Evolutionary conservation across 2,888 invertebrate species (phyloP), one percentile per base, ranked within the genome.

Genomic region (Strigamia maritima): DNA sequence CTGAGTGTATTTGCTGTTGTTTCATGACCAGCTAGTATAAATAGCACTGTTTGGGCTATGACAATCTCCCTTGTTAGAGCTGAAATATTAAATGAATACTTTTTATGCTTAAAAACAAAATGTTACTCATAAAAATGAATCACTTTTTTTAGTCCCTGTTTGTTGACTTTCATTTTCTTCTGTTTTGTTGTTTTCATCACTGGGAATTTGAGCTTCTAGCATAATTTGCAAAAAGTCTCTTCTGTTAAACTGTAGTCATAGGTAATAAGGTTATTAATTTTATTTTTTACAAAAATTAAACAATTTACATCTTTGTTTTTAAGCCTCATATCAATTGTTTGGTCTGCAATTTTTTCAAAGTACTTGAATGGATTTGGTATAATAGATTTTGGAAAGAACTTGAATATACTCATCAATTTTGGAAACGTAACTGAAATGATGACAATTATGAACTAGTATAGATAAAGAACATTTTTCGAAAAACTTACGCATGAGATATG

Each of bases 21-120:
- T 40, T 79, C 79, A 22, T 65, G 40, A 12, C 79, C 79, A 35
- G 76, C 79, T 2, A 79, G 35, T n/a, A 79, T 22, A 54, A 79
- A 79, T 4, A 79, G 28, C 16, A 79, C 38, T 2, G 31, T 31
- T 74, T 79, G 79, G 0, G 79, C 70, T 26, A 74, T 22, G 2
- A 79, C 22, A 12, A 26, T 19, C 19, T 79, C 79, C 19, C 38
- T 77, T 2, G 31, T 77, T 7, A 77, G 12, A 10, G 24, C 74
- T 79, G 75, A 2, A 49, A 49, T 4, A 31, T 31, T 31, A 31
- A 31, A 31, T 31, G 3, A 65, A 3, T 4, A 65, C 12, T 26
- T 65, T 65, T n/a, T n/a, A n/a, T n/a, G n/a, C n/a, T n/a, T n/a
- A n/a, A n/a, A n/a, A n/a, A n/a, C n/a, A n/a, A n/a, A n/a, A n/a